Evolutionary conservation across 2,113 vertebrate genomes (phyloP).

Genomic region (Cepphus grylle): DNA sequence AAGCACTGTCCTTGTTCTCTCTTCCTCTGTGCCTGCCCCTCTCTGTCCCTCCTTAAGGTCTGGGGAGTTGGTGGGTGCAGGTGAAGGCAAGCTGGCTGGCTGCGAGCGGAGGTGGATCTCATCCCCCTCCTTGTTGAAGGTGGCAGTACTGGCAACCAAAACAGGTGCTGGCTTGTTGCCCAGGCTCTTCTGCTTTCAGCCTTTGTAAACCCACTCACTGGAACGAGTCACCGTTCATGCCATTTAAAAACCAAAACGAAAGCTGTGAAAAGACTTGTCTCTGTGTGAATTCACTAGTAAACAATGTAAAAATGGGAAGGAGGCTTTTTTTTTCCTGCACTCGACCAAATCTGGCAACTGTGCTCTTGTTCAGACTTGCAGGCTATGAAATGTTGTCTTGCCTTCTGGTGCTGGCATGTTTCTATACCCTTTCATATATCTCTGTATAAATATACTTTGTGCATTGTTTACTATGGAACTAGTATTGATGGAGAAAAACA

Average conservation of each 20-base stretch:
- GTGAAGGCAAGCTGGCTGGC: not conserved
- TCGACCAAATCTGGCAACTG: conserved; percentile 42
- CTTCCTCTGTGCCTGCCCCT: not conserved
- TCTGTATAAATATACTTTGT: conserved; percentile 68
- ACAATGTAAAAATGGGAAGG: conserved; percentile 13
- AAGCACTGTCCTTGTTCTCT: rapidly evolving
- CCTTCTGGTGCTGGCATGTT: conserved; percentile 72
- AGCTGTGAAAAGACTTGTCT: conserved; percentile 57
- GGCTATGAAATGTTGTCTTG: conserved; percentile 62
- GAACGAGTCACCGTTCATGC: not conserved
- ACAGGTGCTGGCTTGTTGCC: not conserved
- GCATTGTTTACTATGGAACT: conserved; percentile 81
- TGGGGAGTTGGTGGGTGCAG: not conserved
- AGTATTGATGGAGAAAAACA: conserved; percentile 62
- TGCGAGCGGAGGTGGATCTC: not conserved
- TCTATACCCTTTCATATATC: conserved; percentile 60
- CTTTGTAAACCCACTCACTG: not conserved
- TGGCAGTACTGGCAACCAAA: not conserved
- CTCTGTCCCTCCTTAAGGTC: not conserved
- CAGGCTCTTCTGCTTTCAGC: not conserved
- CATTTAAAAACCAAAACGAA: conserved; percentile 51
- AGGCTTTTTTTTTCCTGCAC: conserved; percentile 50
- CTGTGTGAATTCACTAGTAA: not conserved
- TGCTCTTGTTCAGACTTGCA: conserved; percentile 23
- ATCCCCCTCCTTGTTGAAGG: not conserved